Evolutionary conservation across 2,113 vertebrate species (phyloP).

Genomic region (Callipepla californica): DNA sequence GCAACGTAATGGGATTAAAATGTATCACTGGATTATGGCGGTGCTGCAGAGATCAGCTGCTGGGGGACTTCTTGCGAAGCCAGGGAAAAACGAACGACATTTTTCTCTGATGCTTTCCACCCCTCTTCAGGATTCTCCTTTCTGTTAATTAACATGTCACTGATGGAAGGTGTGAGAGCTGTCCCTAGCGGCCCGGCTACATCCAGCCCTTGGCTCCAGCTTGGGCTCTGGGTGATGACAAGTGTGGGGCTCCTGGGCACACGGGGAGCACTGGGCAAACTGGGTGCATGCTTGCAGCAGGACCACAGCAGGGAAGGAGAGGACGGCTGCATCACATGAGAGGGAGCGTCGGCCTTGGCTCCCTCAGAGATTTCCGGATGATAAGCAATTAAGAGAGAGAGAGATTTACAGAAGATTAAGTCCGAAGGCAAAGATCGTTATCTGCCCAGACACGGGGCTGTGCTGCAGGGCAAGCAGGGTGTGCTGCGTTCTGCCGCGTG

Average conservation of each 20-base stretch:
- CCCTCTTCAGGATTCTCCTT: not conserved
- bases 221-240: too few species aligned
- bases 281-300: not conserved
- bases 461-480: accelerated
- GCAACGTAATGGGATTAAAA: constrained; percentile 72
- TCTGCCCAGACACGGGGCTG: not conserved
- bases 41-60: constrained; percentile 27
- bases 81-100: not conserved
- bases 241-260: too few species aligned
- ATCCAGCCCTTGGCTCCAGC: too few species aligned
- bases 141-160: not conserved
- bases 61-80: not conserved
- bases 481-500: not conserved
- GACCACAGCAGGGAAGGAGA: not conserved
- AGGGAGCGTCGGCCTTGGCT: not conserved
- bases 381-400: constrained; percentile 44
- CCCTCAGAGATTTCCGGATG: not conserved
- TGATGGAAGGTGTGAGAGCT: accelerated
- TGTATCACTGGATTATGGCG: constrained; percentile 18
- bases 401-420: constrained; percentile 58
- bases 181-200: not conserved
- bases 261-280: too few species aligned
- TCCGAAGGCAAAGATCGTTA: constrained; percentile 56
- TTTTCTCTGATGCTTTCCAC: not conserved
- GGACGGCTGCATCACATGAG: not conserved